Evolutionary conservation across 2,113 vertebrate genomes (phyloP).

Genomic region (Paramormyrops kingsleyae): DNA sequence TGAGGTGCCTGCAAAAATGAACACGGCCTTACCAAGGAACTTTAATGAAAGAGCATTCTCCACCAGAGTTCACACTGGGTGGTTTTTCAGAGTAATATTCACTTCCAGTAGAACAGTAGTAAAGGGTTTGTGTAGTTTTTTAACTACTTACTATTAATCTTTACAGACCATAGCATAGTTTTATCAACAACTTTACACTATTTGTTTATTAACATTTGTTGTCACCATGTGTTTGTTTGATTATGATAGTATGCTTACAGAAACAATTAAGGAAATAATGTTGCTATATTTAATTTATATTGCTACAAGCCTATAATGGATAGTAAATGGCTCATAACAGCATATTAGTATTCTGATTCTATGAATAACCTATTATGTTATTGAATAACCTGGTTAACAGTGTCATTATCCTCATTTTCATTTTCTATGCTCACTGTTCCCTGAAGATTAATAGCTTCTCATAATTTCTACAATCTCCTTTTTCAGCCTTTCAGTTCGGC

Average conservation of each 20-base stretch:
- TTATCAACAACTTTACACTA: neutral
- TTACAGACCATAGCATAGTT: neutral
- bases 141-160: neutral
- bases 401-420: neutral
- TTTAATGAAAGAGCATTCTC: neutral
- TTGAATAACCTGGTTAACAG: neutral
- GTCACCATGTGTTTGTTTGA: neutral
- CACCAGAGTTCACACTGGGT: neutral
- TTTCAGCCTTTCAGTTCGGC: slow-evolving; percentile 35
- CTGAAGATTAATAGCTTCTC: neutral
- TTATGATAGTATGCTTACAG: neutral
- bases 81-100: neutral
- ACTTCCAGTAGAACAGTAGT: neutral
- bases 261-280: neutral
- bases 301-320: neutral
- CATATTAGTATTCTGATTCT: neutral
- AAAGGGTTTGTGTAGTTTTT: neutral
- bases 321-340: neutral
- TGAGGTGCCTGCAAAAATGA: neutral
- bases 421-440: neutral
- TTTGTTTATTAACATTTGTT: neutral
- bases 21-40: neutral
- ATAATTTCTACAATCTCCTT: slow-evolving; percentile 10
- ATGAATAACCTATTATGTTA: neutral
- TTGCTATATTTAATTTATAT: neutral